A percentile compares a stretch with the other conserved stretches of the same genome.
These are phyloP conservation scores for Cyrtorhinus lividipennis DNA, from an alignment of 1,140 invertebrate genomes.

Conservation along the genomic window DNA sequence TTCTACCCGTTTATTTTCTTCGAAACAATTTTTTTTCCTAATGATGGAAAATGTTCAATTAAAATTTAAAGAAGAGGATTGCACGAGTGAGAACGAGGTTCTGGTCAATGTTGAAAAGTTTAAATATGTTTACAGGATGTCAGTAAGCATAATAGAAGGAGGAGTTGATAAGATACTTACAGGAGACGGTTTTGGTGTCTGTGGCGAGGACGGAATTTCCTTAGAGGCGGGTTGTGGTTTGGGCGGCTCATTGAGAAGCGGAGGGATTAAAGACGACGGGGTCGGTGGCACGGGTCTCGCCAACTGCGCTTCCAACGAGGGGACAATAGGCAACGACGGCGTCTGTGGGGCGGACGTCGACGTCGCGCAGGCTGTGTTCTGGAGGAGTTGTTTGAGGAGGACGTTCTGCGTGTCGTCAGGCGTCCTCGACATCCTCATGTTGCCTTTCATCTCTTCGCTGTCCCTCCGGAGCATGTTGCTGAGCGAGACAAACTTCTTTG, in stretches of 20 bases:
- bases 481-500: constrained; percentile 24
- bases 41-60: too few relatives aligned
- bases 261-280: constrained; percentile 33
- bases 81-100: too few relatives aligned
- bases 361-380: constrained; percentile 59
- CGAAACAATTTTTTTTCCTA: too few relatives aligned
- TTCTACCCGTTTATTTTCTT: too few relatives aligned
- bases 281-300: constrained; percentile 52
- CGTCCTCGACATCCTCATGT: constrained; percentile 12
- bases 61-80: too few relatives aligned
- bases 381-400: constrained; percentile 72
- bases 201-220: not conserved
- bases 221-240: not conserved
- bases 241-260: constrained; percentile 25
- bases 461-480: constrained; percentile 22
- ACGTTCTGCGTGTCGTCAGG: constrained; percentile 73
- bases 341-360: constrained; percentile 34
- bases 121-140: too few relatives aligned
- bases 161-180: not conserved
- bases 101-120: too few relatives aligned
- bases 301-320: constrained; percentile 55
- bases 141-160: too few relatives aligned
- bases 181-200: not conserved
- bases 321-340: constrained; percentile 47
- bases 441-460: constrained; percentile 19